A percentile compares a stretch with the other conserved stretches of the same genome.
Conservation (phyloP, 2,888 invertebrate species). For the Polia nebulosa region DNA sequence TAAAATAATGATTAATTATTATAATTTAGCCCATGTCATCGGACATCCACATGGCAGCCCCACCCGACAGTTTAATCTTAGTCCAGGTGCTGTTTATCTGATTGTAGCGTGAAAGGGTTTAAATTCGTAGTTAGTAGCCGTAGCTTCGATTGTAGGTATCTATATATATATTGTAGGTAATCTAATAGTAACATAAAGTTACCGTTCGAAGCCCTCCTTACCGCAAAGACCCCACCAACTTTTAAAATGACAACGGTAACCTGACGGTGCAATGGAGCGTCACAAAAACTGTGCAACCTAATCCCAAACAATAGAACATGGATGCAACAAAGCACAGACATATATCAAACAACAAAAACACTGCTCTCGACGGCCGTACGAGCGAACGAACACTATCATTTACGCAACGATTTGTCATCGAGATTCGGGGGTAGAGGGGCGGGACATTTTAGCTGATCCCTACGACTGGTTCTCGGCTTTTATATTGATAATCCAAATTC, state of each 20-base stretch:
- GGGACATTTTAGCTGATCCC: slow-evolving; percentile 73
- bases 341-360: slow-evolving; percentile 90
- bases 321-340: slow-evolving; percentile 83
- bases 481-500: slow-evolving; percentile 4
- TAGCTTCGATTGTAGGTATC: slow-evolving; percentile 47
- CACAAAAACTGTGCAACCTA: slow-evolving; percentile 79
- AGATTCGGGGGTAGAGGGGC: slow-evolving; percentile 80
- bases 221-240: slow-evolving; percentile 28
- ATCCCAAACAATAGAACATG: slow-evolving; percentile 76
- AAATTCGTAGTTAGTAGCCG: slow-evolving; percentile 74
- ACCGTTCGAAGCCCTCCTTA: slow-evolving; percentile 25
- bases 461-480: slow-evolving; percentile 70
- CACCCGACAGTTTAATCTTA: slow-evolving; percentile 83
- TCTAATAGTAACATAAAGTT: slow-evolving; percentile 33
- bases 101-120: slow-evolving; percentile 86
- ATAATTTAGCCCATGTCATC: slow-evolving; percentile 88
- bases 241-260: slow-evolving; percentile 59
- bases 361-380: slow-evolving; percentile 73
- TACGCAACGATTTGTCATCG: slow-evolving; percentile 90
- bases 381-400: slow-evolving; percentile 88
- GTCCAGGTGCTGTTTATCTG: slow-evolving; percentile 89
- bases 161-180: too few species aligned
- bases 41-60: slow-evolving; percentile 68
- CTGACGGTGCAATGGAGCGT: slow-evolving; percentile 70
- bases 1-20: slow-evolving; percentile 89